Percentiles rank a stretch among this genome's conserved stretches.
Evolutionary conservation across 2,888 invertebrate genomes (phyloP).

Genomic region (Spilosoma lubricipeda): DNA sequence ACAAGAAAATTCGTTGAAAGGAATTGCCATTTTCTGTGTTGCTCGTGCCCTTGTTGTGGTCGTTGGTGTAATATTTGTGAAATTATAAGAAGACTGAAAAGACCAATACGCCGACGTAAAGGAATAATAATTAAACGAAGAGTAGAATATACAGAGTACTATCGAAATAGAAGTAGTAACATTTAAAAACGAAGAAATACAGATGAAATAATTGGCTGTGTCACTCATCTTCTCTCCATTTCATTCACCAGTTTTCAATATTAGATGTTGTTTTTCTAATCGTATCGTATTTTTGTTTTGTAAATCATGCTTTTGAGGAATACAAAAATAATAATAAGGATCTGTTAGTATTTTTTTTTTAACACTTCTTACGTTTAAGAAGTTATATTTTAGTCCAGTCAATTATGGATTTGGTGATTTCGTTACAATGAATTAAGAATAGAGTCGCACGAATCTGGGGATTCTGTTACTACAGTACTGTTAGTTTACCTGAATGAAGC

Average conservation of each 20-base stretch:
- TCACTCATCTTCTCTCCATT: neutral
- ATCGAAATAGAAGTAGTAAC: neutral
- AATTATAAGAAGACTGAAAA: neutral
- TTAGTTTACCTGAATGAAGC: too few species aligned
- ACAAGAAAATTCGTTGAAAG: neutral
- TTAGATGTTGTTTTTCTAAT: neutral
- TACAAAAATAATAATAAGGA: neutral
- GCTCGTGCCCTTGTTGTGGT: conserved; percentile 30
- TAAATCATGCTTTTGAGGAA: neutral
- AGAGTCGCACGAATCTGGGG: too few species aligned
- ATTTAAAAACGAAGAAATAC: too few species aligned
- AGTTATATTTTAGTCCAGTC: neutral
- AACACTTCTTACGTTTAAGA: too few species aligned
- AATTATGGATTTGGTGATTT: too few species aligned
- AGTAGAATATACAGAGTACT: neutral
- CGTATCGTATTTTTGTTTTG: neutral
- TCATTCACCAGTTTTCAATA: neutral
- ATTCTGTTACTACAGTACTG: too few species aligned
- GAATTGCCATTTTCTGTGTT: conserved; percentile 21
- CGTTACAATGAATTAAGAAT: too few species aligned
- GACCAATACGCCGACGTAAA: neutral
- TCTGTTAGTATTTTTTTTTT: neutral
- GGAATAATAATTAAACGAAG: neutral
- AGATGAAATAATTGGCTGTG: neutral
- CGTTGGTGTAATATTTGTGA: conserved; percentile 26